Percentiles rank a stretch among this genome's conserved stretches.
These are phyloP conservation scores for Mico argentatus DNA, from an alignment of 2,797 vertebrate species.

Conservation along the genomic window DNA sequence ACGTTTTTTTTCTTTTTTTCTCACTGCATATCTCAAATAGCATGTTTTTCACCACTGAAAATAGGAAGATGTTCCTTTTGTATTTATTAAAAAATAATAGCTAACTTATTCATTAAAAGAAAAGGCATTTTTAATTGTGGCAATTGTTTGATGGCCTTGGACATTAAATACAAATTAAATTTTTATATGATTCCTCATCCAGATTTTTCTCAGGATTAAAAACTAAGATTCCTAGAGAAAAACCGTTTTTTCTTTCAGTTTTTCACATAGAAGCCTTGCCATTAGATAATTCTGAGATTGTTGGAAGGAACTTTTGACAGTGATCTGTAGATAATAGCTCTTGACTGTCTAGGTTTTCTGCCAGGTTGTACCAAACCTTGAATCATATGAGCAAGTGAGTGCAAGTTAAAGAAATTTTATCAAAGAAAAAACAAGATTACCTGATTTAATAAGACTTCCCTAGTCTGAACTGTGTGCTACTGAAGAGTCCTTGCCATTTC, in stretches of 20 bases:
- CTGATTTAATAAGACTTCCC: not conserved
- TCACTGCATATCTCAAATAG: not conserved
- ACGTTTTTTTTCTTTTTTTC: not conserved
- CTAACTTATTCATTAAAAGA: not conserved
- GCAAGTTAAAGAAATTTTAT: not conserved
- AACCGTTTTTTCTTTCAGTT: not conserved
- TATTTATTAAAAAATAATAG: conserved; percentile 33
- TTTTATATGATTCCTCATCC: not conserved
- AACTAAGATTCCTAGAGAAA: not conserved
- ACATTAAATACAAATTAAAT: not conserved
- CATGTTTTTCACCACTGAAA: not conserved
- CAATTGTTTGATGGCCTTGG: not conserved
- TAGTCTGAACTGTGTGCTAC: not conserved
- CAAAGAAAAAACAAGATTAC: not conserved
- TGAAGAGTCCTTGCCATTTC: not conserved
- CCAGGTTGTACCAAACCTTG: not conserved
- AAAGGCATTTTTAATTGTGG: not conserved
- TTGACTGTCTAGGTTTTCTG: not conserved
- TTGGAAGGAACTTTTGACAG: not conserved
- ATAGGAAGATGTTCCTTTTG: not conserved
- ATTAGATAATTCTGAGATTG: not conserved
- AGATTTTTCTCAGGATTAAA: conserved; percentile 33
- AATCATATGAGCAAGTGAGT: not conserved
- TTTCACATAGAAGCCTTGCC: not conserved
- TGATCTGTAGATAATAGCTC: not conserved